Base-by-base conservation (phyloP, 2,888 invertebrate species). In the Hirtodrosophila confusa region DNA sequence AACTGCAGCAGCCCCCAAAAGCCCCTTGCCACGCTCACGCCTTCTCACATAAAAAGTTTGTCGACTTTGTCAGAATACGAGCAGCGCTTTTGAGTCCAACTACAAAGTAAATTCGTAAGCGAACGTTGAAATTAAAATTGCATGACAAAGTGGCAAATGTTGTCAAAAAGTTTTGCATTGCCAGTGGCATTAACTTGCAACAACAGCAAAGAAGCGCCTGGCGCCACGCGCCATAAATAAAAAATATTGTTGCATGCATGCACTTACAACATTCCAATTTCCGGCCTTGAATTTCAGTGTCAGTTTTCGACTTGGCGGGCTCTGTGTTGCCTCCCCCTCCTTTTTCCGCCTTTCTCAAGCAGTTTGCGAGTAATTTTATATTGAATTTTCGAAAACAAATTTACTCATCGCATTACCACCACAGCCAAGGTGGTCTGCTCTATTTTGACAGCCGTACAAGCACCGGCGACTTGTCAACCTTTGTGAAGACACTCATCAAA, bases 121-220 rank as follows among this genome's bases (percentile, higher is more conserved):
- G 58, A 75, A 69, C 29, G 68, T 65, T 73, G 51, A 69, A 86
- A 86, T 86, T 86, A 83, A 86, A 83, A 83, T 86, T 75, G 84
- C 75, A 84, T 80, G 87, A 84, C 83, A 84, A 84, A 84, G 83
- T 84, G 85, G 85, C 86, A 84, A 84, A 80, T 86, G 72, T 71
- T 86, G 86, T 84, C 86, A 76, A 80, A 86, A 86, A 31, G 9
- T 75, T 83, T 80, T 66, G 80, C 85, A 69, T 73, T 79, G 63
- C 58, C 47, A 50, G 27, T 56, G 71, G 51, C 57, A 75, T 51
- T 69, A 56, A 54, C 58, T 31, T 31, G 31, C 31, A 39, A 12
- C 40, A 39, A 37, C 27, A 35, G 5, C 24, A 54, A 10, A 36
- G 39, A 10, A 11, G 35, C 23, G 39, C 48, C 58, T 55, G 54